A percentile compares a stretch with the other conserved stretches of the same genome.
These are phyloP conservation scores for Peromyscus nudipes DNA, from an alignment of 2,797 vertebrate genomes.

Conservation along the genomic window DNA sequence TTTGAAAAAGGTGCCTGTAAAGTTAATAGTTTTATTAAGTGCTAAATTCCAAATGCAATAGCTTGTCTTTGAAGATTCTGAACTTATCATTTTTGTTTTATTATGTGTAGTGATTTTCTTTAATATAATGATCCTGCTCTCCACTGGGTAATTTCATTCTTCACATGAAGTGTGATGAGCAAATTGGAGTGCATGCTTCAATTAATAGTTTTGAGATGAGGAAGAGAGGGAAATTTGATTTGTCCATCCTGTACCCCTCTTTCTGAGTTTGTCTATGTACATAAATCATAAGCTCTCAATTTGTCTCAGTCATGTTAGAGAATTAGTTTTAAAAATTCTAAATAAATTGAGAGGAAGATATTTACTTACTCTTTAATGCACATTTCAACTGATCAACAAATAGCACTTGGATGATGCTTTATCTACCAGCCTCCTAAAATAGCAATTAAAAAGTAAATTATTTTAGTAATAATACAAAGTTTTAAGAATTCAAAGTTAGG, in stretches of 20 bases:
- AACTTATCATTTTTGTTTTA: neutral
- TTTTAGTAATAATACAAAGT: neutral
- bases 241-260: neutral
- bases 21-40: neutral
- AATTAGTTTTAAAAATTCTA: neutral
- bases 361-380: neutral
- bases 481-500: neutral
- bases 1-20: neutral
- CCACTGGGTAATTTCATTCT: neutral
- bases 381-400: neutral
- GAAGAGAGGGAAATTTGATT: too few relatives aligned
- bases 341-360: neutral
- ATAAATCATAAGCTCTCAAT: neutral
- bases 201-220: neutral
- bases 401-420: neutral
- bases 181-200: neutral
- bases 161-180: neutral
- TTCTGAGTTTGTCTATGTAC: neutral
- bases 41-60: neutral
- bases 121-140: neutral
- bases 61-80: neutral
- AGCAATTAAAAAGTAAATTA: neutral
- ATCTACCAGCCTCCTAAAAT: neutral
- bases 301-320: neutral
- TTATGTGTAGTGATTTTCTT: neutral